Percentiles rank a stretch among this genome's conserved stretches.
Conservation (phyloP, 2,888 invertebrate species). For the Caenorhabditis uteleia region DNA sequence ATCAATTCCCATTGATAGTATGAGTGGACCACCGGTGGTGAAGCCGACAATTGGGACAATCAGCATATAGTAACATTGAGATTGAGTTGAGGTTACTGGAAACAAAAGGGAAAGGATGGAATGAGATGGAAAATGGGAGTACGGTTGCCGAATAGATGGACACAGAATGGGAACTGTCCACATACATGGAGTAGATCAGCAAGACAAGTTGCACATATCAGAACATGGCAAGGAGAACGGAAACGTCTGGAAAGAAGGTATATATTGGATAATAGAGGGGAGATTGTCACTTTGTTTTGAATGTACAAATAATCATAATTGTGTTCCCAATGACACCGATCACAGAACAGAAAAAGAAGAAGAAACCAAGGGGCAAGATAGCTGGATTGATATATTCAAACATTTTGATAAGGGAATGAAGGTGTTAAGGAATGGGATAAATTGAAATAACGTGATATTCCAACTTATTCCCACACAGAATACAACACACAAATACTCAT, state of each 20-base stretch:
- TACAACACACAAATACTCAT: no score
- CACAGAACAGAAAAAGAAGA: constrained; percentile 35
- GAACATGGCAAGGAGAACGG: constrained; percentile 40
- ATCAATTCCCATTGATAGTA: constrained; percentile 41
- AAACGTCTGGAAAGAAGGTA: constrained; percentile 3
- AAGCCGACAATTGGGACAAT: constrained; percentile 31
- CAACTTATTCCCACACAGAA: no score
- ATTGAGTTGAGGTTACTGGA: constrained; percentile 32
- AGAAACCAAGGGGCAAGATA: constrained; percentile 43
- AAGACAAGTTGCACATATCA: constrained; percentile 39
- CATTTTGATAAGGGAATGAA: constrained; percentile 12
- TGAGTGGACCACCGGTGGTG: constrained; percentile 36
- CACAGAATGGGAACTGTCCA: constrained; percentile 42
- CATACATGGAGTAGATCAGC: constrained; percentile 36
- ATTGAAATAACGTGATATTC: no score
- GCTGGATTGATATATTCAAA: constrained; percentile 38
- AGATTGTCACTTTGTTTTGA: constrained; percentile 28
- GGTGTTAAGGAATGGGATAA: no score
- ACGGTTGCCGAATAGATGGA: constrained; percentile 37
- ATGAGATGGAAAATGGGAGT: neutral
- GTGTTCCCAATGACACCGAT: constrained; percentile 40
- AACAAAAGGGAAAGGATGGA: no score
- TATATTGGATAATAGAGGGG: neutral
- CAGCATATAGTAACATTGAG: constrained; percentile 36
- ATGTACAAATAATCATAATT: constrained; percentile 31